Base-by-base conservation (phyloP, 2,888 invertebrate species). In the Parapristionchus giblindavisi region DNA sequence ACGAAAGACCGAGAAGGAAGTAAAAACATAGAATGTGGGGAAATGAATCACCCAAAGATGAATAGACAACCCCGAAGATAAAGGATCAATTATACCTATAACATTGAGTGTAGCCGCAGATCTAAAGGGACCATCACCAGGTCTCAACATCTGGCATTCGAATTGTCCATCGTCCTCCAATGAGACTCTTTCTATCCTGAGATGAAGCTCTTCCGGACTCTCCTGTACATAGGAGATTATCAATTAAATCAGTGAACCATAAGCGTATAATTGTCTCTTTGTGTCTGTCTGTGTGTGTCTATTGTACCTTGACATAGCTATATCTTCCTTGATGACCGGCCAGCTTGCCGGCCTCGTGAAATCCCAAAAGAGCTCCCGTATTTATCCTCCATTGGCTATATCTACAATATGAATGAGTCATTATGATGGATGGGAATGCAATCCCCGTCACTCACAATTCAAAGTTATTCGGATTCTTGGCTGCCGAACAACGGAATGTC, bases 131-230 rank as follows among this genome's bases (percentile, higher is more conserved):
- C 83, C 84, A 34, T 78, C 79, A 32, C 79, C 80, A 21, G 82
- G 81, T 58, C 82, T 77, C 43, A 86, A 71, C 84, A 97, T 94
- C 92, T 98, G 97, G 89, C 98, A 98, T 91, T 97, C 95, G 90
- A 93, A 98, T 87, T 94, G 94, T 0, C 94, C 96, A 89, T 97
- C 97, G 88, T 98, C 98, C 84, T 92, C 93, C 63, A 96, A 90
- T 58, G 93, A 93, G 11, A 94, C 82, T 21, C 79, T 71, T 36
- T 81, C 80, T 56, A 87, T 87, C 75, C 80, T 78, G 56, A 87
- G 76, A 72, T 85, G 80, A 27, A 87, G 79, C 70, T 87, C 85
- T 60, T 83, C 86, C 3, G 85, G 81, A n/a, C 79, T 77, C 56
- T 85, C 83, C 81, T 82, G 70, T 48, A 80, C 74, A 36, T 8